Evolutionary conservation across 2,797 vertebrate species (phyloP), one percentile per base, ranked within the genome.

Genomic region (Platyrinchus mystaceus): DNA sequence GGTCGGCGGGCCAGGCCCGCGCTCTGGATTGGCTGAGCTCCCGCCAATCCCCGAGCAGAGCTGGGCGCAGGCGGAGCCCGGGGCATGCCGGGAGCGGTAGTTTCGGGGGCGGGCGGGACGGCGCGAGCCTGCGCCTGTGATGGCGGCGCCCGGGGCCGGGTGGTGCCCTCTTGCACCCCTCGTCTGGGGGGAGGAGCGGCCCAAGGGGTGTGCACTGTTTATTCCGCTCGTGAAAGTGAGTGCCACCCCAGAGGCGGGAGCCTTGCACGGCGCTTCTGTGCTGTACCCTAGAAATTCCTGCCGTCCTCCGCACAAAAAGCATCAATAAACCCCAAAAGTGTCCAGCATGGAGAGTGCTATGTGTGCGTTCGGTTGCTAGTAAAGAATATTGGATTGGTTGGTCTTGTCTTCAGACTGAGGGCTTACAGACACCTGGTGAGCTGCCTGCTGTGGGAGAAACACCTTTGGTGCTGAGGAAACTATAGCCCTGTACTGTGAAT

Each of bases 91-190:
- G 95, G 94, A 88, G 60, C 2, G 2, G 82, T 89, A 70, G 86
- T 89, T 66, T 30, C 2, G 11, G 7, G 11, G 20, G 4, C 1
- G 21, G 12, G 20, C 4, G 9, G 17, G 12, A 3, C 30, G 10
- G 23, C 2, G 9, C 19, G 9, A 4, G 34, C 0, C 3, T 2
- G 19, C 0, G 6, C 0, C 0, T 1, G 8, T 14, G 8, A 6
- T 34, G 85, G 28, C 0, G 11, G 44, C 0, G 5, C 20, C 8
- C 22, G 1, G 4, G 69, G 0, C 0, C 0, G 0, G 12, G 9
- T 1, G 0, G 18, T 1, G 18, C 9, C 1, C 1, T 2, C 4
- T 4, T 10, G 37, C 2, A 0, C 3, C 26, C 6, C 10, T 20
- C 20, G 21, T 41, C 1, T 14, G 15, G 7, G 18, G 14, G 13